Evolutionary conservation across 2,888 invertebrate genomes (phyloP).

Genomic region (Coremacera marginata): DNA sequence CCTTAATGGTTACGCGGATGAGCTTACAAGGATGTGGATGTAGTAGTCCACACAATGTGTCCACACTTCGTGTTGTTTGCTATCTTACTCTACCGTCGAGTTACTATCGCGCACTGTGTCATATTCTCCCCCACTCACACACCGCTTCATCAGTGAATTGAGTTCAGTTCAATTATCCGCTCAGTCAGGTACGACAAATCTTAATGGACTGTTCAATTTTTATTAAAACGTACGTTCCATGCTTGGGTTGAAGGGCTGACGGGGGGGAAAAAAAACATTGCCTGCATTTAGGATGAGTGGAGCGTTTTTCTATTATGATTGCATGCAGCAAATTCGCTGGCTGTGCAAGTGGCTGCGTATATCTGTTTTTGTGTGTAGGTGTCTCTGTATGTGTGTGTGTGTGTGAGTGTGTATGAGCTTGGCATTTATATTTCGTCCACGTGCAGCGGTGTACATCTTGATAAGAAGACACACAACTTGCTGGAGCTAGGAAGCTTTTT

Average conservation of each 20-base stretch:
- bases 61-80: not conserved
- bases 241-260: not conserved
- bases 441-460: conserved; percentile 6
- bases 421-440: conserved; percentile 8
- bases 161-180: conserved; percentile 49
- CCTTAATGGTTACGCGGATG: conserved; percentile 19
- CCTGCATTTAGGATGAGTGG: conserved; percentile 23
- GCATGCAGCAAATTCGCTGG: conserved; percentile 5
- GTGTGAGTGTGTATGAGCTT: not conserved
- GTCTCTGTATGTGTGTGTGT: conserved; percentile 4
- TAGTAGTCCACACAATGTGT: not conserved
- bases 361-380: not conserved
- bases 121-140: not conserved
- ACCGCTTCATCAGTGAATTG: not conserved
- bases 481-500: too few species aligned
- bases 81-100: not conserved
- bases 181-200: conserved; percentile 60
- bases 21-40: not conserved
- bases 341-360: not conserved
- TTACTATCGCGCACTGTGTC: not conserved
- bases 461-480: not conserved
- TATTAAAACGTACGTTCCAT: conserved; percentile 49
- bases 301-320: conserved; percentile 7
- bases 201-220: conserved; percentile 61
- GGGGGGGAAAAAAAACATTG: not conserved